Evolutionary conservation across 2,888 invertebrate genomes (phyloP), one percentile per base, ranked within the genome.

Genomic region (Embidobia sp.): DNA sequence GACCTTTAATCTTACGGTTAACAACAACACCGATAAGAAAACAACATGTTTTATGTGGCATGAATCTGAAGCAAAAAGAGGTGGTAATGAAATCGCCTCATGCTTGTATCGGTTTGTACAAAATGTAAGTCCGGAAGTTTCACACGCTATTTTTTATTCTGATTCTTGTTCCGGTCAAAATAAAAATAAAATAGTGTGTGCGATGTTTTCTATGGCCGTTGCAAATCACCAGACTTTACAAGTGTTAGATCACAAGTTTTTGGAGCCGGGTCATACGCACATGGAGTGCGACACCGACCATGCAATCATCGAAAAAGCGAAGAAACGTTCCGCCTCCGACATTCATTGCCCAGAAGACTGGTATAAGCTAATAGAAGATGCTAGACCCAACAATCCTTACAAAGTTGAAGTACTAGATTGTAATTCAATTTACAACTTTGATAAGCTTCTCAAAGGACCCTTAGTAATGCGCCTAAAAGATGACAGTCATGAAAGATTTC

Each of bases 1-100:
- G 81, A 83, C 82, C 5, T 85, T 70, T 49, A 84, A 85, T 66
- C 69, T 85, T 6, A 85, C 83, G 13, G 73, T 85, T 6, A 75
- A 82, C 48, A 69, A 80, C 67, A 77, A 77, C 29, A 59, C 49
- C 29, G 55, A 67, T 40, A 35, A 59, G 42, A 53, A 78, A 40
- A 63, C 80, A 11, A 64, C 53, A 26, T 81, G 83, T 44, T 83
- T 69, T 44, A 85, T 84, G 83, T 86, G 85, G 81, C 77, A 84
- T 53, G 83, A 85, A 73, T 76, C 67, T 13, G 67, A 77, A 13
- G 79, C 79, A 37, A 78, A 69, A 16, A 53, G 82, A 64, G 82
- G 82, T 8, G 80, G 74, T 19, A 82, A 84, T 40, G 76, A 85
- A 69, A 83, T 84, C 13, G 81, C 78, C 16, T 81, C 78, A 18